Conservation (phyloP, 2,888 invertebrate species). For the Malacosoma neustria region DNA sequence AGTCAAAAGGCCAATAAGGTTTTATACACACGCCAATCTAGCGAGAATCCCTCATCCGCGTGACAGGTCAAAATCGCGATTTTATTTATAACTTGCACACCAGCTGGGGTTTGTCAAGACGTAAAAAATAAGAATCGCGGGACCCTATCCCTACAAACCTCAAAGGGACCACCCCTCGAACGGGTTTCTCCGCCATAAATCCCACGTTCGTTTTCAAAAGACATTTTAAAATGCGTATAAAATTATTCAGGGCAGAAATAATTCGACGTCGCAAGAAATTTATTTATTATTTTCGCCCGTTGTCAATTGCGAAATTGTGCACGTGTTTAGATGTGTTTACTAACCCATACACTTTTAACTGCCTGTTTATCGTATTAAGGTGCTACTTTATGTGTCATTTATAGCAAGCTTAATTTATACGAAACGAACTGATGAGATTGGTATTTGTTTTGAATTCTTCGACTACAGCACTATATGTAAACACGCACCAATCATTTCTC, state of each 20-base stretch:
- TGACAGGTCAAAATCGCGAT: conserved; percentile 73
- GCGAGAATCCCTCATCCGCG: conserved; percentile 56
- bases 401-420: neutral
- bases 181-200: conserved; percentile 67
- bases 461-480: too few relatives aligned
- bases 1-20: conserved; percentile 12
- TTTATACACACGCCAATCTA: conserved; percentile 32
- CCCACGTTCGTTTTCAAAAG: conserved; percentile 70
- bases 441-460: too few relatives aligned
- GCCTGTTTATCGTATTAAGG: conserved; percentile 2
- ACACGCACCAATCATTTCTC: too few relatives aligned
- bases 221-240: conserved; percentile 73
- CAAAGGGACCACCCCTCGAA: conserved; percentile 61
- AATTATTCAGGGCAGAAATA: conserved; percentile 71
- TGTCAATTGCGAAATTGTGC: conserved; percentile 39
- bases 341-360: conserved; percentile 1
- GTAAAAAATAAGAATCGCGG: conserved; percentile 59
- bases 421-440: too few relatives aligned
- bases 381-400: neutral
- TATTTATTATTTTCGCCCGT: conserved; percentile 45
- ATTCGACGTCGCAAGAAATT: conserved; percentile 50
- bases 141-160: conserved; percentile 42
- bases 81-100: conserved; percentile 71
- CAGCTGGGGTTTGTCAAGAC: conserved; percentile 71
- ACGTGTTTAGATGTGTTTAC: conserved; percentile 36